These are phyloP conservation scores for Drosophila peninsularis DNA, from an alignment of 2,888 invertebrate genomes.

Conservation along the genomic window DNA sequence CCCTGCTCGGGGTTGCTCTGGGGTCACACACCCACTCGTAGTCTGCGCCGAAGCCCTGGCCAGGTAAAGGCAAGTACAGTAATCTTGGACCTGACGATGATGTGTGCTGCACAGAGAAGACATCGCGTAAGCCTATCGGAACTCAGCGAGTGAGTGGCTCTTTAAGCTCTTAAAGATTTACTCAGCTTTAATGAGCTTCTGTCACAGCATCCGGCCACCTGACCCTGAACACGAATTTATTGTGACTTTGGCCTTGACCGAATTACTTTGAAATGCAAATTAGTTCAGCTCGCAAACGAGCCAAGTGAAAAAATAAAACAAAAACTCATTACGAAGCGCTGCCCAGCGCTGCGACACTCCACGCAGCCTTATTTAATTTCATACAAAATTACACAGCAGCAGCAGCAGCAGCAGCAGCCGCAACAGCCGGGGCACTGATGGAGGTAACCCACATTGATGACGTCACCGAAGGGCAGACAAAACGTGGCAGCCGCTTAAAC, in stretches of 20 bases:
- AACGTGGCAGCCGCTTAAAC: conserved; percentile 67
- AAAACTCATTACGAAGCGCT: conserved; percentile 61
- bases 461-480: conserved; percentile 57
- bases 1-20: conserved; percentile 21
- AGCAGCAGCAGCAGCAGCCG: background rate
- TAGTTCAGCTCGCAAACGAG: conserved; percentile 51
- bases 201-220: conserved; percentile 18
- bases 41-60: conserved; percentile 17
- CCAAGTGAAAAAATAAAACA: conserved; percentile 50
- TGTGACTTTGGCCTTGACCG: conserved; percentile 75
- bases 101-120: background rate
- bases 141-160: background rate
- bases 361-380: conserved; percentile 71
- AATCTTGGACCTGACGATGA: background rate
- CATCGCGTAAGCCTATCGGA: background rate
- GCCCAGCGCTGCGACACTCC: conserved; percentile 37
- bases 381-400: conserved; percentile 70
- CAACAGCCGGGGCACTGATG: conserved; percentile 14
- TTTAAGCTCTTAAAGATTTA: conserved; percentile 3
- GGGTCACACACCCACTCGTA: conserved; percentile 16
- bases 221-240: conserved; percentile 63
- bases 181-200: background rate
- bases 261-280: conserved; percentile 68
- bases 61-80: conserved; percentile 50
- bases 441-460: conserved; percentile 55